A percentile compares a stretch with the other conserved stretches of the same genome.
Conservation (phyloP, 2,888 invertebrate genomes). For the Lycaena phlaeas region DNA sequence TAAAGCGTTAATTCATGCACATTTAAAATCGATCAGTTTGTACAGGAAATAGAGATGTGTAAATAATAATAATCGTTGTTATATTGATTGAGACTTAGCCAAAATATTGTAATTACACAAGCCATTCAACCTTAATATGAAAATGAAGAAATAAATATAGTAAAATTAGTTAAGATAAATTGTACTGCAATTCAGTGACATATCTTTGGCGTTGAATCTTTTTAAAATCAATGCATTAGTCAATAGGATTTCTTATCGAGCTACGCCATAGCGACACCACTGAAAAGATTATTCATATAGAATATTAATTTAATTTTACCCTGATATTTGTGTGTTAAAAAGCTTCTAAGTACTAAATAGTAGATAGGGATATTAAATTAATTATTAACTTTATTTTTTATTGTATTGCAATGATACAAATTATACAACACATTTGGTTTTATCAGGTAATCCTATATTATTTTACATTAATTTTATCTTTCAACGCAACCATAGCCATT, state of each 20-base stretch:
- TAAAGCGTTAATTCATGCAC: conserved; percentile 34
- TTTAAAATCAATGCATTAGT: background rate
- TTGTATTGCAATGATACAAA: background rate
- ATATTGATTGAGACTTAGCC: background rate
- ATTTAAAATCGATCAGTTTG: conserved; percentile 15
- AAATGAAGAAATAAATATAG: background rate
- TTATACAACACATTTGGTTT: too few species aligned
- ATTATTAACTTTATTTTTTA: background rate
- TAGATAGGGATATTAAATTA: background rate
- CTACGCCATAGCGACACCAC: background rate
- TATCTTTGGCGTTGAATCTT: background rate
- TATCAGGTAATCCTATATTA: too few species aligned
- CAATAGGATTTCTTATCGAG: background rate
- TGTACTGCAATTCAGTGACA: background rate
- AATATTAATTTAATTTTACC: conserved; percentile 8
- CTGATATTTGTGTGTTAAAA: conserved; percentile 7
- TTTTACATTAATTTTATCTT: too few species aligned
- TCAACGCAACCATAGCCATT: too few species aligned
- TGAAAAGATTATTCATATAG: background rate
- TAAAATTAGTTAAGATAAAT: background rate
- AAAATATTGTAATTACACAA: background rate
- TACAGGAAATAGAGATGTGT: conserved; percentile 1
- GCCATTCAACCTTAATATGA: background rate
- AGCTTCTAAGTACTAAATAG: conserved; percentile 5
- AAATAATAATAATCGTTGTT: background rate